phyloP scores from a whole-genome alignment of 1,140 invertebrate species.

The Philopotamus ludificatus region DNA sequence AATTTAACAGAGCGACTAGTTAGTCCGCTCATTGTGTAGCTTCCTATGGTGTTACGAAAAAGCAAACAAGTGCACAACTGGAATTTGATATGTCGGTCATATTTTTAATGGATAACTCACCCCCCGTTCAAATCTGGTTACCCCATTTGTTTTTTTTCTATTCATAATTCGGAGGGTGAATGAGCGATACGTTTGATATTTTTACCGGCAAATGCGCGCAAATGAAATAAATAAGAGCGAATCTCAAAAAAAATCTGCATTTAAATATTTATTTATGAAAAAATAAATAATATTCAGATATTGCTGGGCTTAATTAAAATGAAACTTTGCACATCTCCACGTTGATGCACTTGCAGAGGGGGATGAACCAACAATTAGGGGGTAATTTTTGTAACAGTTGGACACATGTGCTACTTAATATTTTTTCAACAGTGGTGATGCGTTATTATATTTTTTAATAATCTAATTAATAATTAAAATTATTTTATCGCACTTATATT shows the following conservation, averaged over 20 bases:
- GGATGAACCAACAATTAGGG: conserved; percentile 41
- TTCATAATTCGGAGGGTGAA: conserved; percentile 32
- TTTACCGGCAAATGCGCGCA: conserved; percentile 32
- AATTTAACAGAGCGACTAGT: conserved; percentile 3
- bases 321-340: background rate
- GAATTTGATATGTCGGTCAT: conserved; percentile 58
- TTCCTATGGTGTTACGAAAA: conserved; percentile 14
- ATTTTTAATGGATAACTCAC: conserved; percentile 54
- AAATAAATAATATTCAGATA: background rate
- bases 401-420: conserved; percentile 37
- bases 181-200: conserved; percentile 46
- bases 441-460: conserved; percentile 7
- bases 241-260: background rate
- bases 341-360: conserved; percentile 7
- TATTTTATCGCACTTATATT: background rate
- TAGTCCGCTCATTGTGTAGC: conserved; percentile 15
- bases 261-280: background rate
- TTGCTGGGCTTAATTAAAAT: background rate
- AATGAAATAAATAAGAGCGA: background rate
- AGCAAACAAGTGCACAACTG: conserved; percentile 52
- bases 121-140: conserved; percentile 22
- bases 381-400: conserved; percentile 43
- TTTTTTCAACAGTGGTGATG: conserved; percentile 8
- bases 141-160: conserved; percentile 26
- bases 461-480: background rate